A percentile compares a stretch with the other conserved stretches of the same genome.
These are phyloP conservation scores for Tethya wilhelma DNA, from an alignment of 37 sponge, comb jelly and placozoan genomes.

Conservation along the genomic window DNA sequence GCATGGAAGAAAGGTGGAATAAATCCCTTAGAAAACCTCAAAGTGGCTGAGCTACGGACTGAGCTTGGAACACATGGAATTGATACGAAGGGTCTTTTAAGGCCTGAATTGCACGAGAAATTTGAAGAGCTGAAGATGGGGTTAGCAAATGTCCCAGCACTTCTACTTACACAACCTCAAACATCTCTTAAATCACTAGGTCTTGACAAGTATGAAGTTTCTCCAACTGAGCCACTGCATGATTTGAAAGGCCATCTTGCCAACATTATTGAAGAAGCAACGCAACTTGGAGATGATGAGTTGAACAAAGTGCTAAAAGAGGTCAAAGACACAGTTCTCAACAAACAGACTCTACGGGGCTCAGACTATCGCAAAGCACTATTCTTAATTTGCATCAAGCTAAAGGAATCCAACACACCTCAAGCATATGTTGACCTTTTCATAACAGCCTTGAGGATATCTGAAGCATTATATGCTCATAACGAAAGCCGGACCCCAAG, in stretches of 20 bases:
- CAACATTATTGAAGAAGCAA: background rate
- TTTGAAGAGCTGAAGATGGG: conserved; percentile 11
- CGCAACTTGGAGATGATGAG: background rate
- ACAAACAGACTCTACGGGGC: conserved; percentile 4
- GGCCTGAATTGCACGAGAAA: background rate
- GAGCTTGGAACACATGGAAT: conserved; percentile 11
- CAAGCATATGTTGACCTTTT: background rate
- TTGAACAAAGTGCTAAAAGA: background rate
- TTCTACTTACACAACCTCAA: background rate
- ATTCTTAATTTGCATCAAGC: background rate
- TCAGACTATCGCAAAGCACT: conserved; percentile 3
- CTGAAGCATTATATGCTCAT: background rate
- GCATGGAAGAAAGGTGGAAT: background rate
- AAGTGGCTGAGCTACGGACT: background rate
- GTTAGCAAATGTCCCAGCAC: conserved; percentile 6
- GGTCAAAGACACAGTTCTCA: background rate
- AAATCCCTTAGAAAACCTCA: conserved; percentile 4
- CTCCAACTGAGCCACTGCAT: conserved; percentile 35
- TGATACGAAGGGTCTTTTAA: background rate
- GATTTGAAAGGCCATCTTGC: conserved; percentile 26
- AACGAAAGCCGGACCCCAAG: background rate
- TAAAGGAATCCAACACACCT: background rate
- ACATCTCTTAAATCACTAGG: background rate
- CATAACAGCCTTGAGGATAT: background rate
- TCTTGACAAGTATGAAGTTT: conserved; percentile 3